Conservation (phyloP, 2,797 vertebrate species). For the Pelodytes ibericus region DNA sequence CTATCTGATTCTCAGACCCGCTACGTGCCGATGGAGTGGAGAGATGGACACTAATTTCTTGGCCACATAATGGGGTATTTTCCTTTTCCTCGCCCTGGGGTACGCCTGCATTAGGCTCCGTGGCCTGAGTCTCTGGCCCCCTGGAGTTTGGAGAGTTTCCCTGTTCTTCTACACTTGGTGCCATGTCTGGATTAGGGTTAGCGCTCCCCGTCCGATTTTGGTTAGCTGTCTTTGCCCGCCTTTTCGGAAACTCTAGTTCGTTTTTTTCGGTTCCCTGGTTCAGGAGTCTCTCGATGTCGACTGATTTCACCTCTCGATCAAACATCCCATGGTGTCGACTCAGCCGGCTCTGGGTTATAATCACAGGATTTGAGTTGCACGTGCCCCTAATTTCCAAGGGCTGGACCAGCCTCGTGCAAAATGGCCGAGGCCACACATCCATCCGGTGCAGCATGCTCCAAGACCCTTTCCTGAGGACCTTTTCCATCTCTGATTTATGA, state of each 20-base stretch:
- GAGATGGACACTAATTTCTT: constrained; percentile 11
- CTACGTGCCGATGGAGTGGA: constrained; percentile 1
- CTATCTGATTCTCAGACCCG: constrained; percentile 20
- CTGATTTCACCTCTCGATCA: constrained; percentile 84
- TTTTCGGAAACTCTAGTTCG: not conserved
- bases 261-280: constrained; percentile 58
- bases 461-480: not conserved
- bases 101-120: not conserved
- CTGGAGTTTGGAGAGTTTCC: not conserved
- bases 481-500: constrained; percentile 5
- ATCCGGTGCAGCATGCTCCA: not conserved
- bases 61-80: not conserved
- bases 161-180: constrained; percentile 3
- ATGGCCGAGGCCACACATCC: not conserved
- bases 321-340: constrained; percentile 84
- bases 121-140: not conserved
- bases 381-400: not conserved
- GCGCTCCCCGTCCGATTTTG: not conserved
- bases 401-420: not conserved
- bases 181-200: not conserved
- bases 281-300: constrained; percentile 82
- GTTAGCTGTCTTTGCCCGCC: not conserved
- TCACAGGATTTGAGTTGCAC: constrained; percentile 64
- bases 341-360: constrained; percentile 84
- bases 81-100: not conserved